Conservation (phyloP, 2,797 vertebrate species). For the Crenichthys baileyi region DNA sequence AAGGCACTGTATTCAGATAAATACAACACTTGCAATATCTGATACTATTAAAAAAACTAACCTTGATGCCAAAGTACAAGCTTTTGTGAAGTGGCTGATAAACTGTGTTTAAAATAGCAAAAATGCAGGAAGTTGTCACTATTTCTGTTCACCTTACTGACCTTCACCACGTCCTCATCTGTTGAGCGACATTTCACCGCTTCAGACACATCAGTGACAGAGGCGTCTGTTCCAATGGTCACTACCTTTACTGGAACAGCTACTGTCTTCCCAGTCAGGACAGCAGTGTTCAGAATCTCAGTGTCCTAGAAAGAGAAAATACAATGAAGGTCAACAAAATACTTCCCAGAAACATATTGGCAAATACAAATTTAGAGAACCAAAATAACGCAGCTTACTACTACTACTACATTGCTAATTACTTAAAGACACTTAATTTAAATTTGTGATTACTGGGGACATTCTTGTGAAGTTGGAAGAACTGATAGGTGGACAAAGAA, state of each 20-base stretch:
- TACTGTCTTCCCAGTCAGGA: slow-evolving; percentile 91
- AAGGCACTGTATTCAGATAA: neutral
- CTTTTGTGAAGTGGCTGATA: neutral
- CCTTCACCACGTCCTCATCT: slow-evolving; percentile 92
- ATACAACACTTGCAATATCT: neutral
- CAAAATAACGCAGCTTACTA: slow-evolving; percentile 8
- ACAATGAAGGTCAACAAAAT: slow-evolving; percentile 21
- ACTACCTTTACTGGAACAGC: slow-evolving; percentile 91
- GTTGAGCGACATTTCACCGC: slow-evolving; percentile 87
- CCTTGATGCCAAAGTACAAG: neutral
- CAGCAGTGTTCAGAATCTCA: slow-evolving; percentile 93
- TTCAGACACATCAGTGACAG: slow-evolving; percentile 90
- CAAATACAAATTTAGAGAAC: slow-evolving; percentile 1
- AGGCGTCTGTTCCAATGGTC: slow-evolving; percentile 84
- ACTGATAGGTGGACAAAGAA: slow-evolving; percentile 17
- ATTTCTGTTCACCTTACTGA: slow-evolving; percentile 70
- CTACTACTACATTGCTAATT: no score
- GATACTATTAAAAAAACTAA: neutral
- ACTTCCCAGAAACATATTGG: neutral
- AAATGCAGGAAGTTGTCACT: neutral
- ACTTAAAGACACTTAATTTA: slow-evolving; percentile 10
- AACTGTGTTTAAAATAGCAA: neutral
- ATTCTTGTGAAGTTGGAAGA: slow-evolving; percentile 22
- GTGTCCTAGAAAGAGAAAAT: slow-evolving; percentile 81
- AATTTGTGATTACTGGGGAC: slow-evolving; percentile 25